Evolutionary conservation across 2,888 invertebrate species (phyloP).

Genomic region (Chrysotoxum bicinctum): DNA sequence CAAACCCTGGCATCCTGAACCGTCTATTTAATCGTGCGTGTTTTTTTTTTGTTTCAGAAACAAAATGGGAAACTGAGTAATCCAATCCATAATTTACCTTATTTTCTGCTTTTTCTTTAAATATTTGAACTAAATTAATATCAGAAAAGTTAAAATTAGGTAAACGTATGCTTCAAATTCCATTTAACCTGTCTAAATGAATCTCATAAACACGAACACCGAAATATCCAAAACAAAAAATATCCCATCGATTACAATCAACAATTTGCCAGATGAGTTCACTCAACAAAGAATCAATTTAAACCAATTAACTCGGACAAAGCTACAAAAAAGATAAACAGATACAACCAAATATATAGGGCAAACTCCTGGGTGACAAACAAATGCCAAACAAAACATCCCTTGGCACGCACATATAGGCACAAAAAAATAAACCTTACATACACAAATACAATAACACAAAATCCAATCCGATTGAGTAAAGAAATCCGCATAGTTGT

Average conservation of each 20-base stretch:
- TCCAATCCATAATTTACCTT: no score
- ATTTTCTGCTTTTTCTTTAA: no score
- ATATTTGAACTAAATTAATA: no score
- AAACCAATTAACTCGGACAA: slow-evolving; percentile 50
- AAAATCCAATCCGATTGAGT: slow-evolving; percentile 38
- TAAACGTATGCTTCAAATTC: no score
- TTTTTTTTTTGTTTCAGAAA: no score
- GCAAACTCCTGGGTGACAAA: slow-evolving; percentile 32
- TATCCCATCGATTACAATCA: slow-evolving; percentile 26
- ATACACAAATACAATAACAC: not conserved
- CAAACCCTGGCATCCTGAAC: no score
- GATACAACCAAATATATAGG: slow-evolving; percentile 36
- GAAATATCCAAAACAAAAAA: not conserved
- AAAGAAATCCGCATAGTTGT: not conserved
- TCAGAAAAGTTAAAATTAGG: no score
- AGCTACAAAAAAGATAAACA: slow-evolving; percentile 46
- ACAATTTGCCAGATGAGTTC: slow-evolving; percentile 50
- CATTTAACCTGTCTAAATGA: no score
- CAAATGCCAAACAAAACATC: slow-evolving; percentile 47
- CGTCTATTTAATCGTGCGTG: no score
- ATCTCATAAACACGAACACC: not conserved
- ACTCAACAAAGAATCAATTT: slow-evolving; percentile 29
- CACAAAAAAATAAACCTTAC: not conserved
- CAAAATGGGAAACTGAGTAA: no score
- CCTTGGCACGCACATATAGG: not conserved